Base-by-base conservation (phyloP, 2,888 invertebrate species). In the Chaitophorus viminalis region DNA sequence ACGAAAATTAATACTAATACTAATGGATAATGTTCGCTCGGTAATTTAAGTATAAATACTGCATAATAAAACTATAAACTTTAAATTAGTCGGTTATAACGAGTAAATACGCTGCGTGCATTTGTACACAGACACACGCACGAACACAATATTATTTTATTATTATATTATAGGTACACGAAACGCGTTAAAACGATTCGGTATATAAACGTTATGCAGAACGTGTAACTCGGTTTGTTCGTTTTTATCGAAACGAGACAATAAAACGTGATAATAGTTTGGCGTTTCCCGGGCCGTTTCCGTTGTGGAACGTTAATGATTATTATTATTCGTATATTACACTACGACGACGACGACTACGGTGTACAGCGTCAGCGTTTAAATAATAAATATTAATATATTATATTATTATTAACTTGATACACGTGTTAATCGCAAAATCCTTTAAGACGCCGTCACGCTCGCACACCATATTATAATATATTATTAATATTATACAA, bases 11-110 rank as follows among this genome's bases (percentile, higher is more conserved):
- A 60, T 60, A 83, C 74, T 54, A 36, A 83, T 29, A 46, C 84
- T 75, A 75, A 83, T 75, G 60, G 60, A 33, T 74, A 52, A 65
- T 60, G 39, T 74, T 29, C 60, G 75, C 75, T 72, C 29, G 72
- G 75, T 75, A 83, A 83, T 75, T 39, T 65, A 75, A 39, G 46
- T 75, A 83, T 31, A 75, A 74, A 65, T 39, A 75, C 54, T 14
- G 83, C 29, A 39, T 39, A 75, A 83, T 75, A 83, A 75, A 75
- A 83, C 75, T 39, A 65, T 83, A 83, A 83, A 83, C 83, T 83
- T 83, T 65, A 54, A 65, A 83, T 83, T 65, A 65, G 83, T 75
- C 29, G 82, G 74, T 83, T 29, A 11, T 33, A 54, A 82, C 75
- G 60, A 60, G 75, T 82, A 54, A 74, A 82, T n/a, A 29, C 29